phyloP scores from a whole-genome alignment of 2,797 vertebrate species.

The Nannoperca obscura region DNA sequence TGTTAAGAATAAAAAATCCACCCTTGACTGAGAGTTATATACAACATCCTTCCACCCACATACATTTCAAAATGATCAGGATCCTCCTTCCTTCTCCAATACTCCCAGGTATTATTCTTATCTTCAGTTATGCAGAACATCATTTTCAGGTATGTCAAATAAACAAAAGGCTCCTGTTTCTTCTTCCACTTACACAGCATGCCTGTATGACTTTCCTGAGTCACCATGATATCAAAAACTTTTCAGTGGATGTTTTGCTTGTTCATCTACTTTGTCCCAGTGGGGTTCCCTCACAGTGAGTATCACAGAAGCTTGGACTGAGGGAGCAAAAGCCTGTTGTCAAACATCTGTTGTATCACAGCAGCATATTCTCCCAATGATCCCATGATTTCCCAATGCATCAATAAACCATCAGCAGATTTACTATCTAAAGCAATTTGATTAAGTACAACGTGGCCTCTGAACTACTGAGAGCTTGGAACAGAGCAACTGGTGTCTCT shows the following conservation, averaged over 20 bases:
- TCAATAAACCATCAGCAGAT: slow-evolving; percentile 36
- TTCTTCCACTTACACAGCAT: background rate
- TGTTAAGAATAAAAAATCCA: background rate
- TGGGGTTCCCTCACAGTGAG: slow-evolving; percentile 23
- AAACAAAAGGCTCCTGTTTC: slow-evolving; percentile 1
- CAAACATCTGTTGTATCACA: slow-evolving; percentile 38
- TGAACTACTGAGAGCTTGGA: slow-evolving; percentile 22
- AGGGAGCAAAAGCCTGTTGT: slow-evolving; percentile 36
- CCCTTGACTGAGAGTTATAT: slow-evolving; percentile 4
- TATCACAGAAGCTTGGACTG: slow-evolving; percentile 27
- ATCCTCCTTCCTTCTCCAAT: background rate
- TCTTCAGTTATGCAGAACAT: slow-evolving; percentile 1
- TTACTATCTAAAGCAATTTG: slow-evolving; percentile 33
- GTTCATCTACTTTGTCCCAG: slow-evolving; percentile 19
- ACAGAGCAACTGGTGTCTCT: slow-evolving; percentile 1
- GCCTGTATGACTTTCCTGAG: background rate
- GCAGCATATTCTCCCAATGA: slow-evolving; percentile 25
- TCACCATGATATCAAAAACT: background rate
- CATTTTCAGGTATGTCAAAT: background rate
- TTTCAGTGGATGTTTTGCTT: slow-evolving; percentile 2
- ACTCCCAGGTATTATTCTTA: background rate
- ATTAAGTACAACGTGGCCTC: slow-evolving; percentile 34
- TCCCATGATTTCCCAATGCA: slow-evolving; percentile 11
- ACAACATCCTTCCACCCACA: background rate
- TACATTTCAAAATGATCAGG: background rate